A percentile compares a stretch with the other conserved stretches of the same genome.
phyloP scores from a whole-genome alignment of 2,888 invertebrate genomes.

The Drosophila merina region DNA sequence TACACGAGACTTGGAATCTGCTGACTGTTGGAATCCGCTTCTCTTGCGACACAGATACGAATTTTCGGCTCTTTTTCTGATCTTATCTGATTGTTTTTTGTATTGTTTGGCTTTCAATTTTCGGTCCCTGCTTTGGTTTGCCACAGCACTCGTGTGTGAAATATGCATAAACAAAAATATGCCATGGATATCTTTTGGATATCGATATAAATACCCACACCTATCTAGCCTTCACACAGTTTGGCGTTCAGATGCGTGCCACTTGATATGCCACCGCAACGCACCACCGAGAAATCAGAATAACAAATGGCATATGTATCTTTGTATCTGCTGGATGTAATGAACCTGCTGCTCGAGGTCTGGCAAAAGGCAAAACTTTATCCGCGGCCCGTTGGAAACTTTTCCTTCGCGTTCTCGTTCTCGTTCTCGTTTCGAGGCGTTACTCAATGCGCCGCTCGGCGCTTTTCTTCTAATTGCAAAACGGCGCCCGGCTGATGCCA shows the following conservation, averaged over 20 bases:
- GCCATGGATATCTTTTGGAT: constrained; percentile 67
- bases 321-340: constrained; percentile 48
- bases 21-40: constrained; percentile 11
- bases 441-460: constrained; percentile 57
- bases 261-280: constrained; percentile 60
- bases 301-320: constrained; percentile 65
- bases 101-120: constrained; percentile 3
- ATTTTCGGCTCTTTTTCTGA: constrained; percentile 33
- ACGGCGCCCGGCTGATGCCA: constrained; percentile 50
- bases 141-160: constrained; percentile 63
- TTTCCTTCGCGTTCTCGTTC: constrained; percentile 19
- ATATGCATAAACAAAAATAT: constrained; percentile 73
- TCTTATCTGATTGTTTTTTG: constrained; percentile 27
- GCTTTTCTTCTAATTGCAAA: constrained; percentile 66
- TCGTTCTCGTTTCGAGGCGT: constrained; percentile 43
- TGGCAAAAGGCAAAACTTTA: constrained; percentile 42
- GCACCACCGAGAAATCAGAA: constrained; percentile 63
- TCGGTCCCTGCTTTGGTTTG: constrained; percentile 58
- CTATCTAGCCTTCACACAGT: constrained; percentile 70
- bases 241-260: constrained; percentile 66
- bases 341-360: constrained; percentile 46
- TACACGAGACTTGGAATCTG: constrained; percentile 43
- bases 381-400: constrained; percentile 51
- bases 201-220: constrained; percentile 49
- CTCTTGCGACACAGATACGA: constrained; percentile 26